A percentile compares a stretch with the other conserved stretches of the same genome.
Evolutionary conservation across 2,888 invertebrate genomes (phyloP).

Genomic region (Mantis religiosa): DNA sequence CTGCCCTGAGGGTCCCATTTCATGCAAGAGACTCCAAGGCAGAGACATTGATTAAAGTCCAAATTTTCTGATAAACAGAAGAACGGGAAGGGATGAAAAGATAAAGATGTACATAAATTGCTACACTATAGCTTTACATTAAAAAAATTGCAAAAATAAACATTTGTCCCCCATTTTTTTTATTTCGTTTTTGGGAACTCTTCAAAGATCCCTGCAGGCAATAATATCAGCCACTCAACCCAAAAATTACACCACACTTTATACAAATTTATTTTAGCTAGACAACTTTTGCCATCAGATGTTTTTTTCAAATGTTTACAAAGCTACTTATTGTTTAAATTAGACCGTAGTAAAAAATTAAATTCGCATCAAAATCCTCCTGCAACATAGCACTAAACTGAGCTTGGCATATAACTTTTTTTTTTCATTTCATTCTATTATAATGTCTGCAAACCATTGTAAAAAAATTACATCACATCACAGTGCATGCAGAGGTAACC

Average conservation of each 20-base stretch:
- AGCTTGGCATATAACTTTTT: constrained; percentile 28
- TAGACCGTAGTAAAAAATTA: constrained; percentile 33
- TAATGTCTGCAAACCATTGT: constrained; percentile 30
- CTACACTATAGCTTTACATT: constrained; percentile 22
- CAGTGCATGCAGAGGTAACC: constrained; percentile 25
- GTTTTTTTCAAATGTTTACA: constrained; percentile 28
- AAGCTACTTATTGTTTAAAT: constrained; percentile 33
- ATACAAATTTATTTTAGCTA: constrained; percentile 31
- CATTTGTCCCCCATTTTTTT: constrained; percentile 22
- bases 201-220: constrained; percentile 23
- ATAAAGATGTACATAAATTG: constrained; percentile 15
- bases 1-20: constrained; percentile 4
- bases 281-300: constrained; percentile 23
- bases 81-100: constrained; percentile 9
- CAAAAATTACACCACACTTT: constrained; percentile 32
- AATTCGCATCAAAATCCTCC: constrained; percentile 28
- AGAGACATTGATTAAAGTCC: constrained; percentile 15
- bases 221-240: constrained; percentile 32
- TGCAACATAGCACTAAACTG: constrained; percentile 32
- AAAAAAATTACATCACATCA: constrained; percentile 31
- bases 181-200: constrained; percentile 15
- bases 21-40: background rate
- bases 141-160: constrained; percentile 27
- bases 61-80: background rate
- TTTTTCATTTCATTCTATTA: constrained; percentile 24